Evolutionary conservation across 2,888 invertebrate species (phyloP).

Genomic region (Himalopsyche anomala): DNA sequence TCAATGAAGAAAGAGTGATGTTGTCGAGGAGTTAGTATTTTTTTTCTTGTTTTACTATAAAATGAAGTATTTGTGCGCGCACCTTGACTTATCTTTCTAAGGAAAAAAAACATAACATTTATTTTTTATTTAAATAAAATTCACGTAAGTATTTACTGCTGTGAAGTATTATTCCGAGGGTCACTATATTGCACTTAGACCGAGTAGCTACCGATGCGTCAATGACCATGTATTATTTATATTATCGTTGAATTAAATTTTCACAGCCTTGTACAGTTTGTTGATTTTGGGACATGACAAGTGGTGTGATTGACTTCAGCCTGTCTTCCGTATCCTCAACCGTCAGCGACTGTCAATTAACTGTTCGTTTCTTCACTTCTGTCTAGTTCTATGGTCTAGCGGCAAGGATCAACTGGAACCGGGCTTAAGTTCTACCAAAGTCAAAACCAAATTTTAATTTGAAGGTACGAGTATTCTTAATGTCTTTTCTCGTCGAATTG

Average conservation of each 20-base stretch:
- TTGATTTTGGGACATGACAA: background rate
- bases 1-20: no score
- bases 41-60: no score
- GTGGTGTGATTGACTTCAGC: background rate
- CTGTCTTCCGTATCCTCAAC: background rate
- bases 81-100: background rate
- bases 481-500: no score
- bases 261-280: conserved; percentile 13
- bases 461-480: no score
- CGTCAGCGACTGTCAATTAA: no score
- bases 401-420: no score
- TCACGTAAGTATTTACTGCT: background rate
- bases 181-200: background rate
- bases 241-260: background rate
- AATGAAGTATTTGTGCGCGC: background rate
- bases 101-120: background rate
- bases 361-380: no score
- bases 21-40: no score
- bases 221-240: background rate
- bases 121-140: background rate
- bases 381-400: no score
- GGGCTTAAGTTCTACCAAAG: no score
- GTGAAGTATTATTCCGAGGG: conserved; percentile 2
- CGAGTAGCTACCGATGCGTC: background rate
- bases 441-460: no score